Evolutionary conservation across 2,888 invertebrate species (phyloP), one percentile per base, ranked within the genome.

Genomic region (Pediacus dermestoides): DNA sequence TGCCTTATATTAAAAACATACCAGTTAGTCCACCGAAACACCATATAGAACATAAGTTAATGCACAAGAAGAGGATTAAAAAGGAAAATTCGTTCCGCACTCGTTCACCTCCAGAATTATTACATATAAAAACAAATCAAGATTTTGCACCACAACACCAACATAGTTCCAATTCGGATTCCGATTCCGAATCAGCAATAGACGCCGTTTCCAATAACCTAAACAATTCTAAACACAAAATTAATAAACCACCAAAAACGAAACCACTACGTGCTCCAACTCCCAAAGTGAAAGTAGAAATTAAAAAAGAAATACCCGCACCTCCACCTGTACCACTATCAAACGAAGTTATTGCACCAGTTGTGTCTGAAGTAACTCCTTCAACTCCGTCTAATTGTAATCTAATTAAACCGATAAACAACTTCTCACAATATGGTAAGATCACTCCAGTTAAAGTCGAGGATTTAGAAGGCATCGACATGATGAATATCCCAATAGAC

Each of bases 401-500:
- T 32, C 16, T 42, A 37, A 42, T 46, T 3, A 50, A 51, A 39
- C 40, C 51, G 9, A 39, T 48, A 16, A 46, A 37, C 23, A 50
- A 47, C 11, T 51, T 49, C 48, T 67, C 35, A 3, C 54, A 55
- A 28, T 61, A 55, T 41, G 58, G 57, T 4, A 57, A 60, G 39
- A 57, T 68, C n/a, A 64, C 66, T 7, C 70, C 70, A 1, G 70
- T 69, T 7, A 69, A 70, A 30, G 58, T 70, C 11, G 69, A 72
- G 2, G 79, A 80, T 58, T 61, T 80, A 13, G 78, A 79, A 39
- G 74, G 75, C 9, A 77, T 80, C 34, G 85, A 86, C 52, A 85
- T 86, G 80, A 85, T 85, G 83, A 81, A 82, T 42, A 66, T 86
- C 33, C 85, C 85, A 1, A 80, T 86, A 37, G 85, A 85, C 62